Evolutionary conservation across 2,797 vertebrate genomes (phyloP).

Genomic region (Hemitrygon akajei): DNA sequence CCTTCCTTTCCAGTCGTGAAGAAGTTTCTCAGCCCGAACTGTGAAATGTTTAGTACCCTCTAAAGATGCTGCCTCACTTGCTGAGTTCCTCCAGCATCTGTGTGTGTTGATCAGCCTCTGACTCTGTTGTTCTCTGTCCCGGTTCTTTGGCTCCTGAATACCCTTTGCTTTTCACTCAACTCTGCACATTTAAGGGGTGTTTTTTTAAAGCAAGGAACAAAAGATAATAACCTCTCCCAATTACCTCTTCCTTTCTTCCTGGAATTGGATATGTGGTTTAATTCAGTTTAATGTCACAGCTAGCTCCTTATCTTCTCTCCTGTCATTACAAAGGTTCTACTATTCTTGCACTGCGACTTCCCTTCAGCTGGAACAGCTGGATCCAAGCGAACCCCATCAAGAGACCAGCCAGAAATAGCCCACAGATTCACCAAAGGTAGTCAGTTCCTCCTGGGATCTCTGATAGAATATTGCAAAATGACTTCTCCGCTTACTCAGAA

Average conservation of each 20-base stretch:
- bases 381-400: no score
- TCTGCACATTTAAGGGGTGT: no score
- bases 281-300: not conserved
- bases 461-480: not conserved
- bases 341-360: not conserved
- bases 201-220: no score
- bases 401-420: not conserved
- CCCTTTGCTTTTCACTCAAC: not conserved
- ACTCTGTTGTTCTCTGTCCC: not conserved
- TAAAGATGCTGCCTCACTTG: no score
- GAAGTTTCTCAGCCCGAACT: no score
- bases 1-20: no score
- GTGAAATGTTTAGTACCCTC: no score
- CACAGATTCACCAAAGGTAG: not conserved
- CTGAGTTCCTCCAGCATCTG: no score
- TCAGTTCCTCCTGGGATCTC: not conserved
- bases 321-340: not conserved
- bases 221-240: no score
- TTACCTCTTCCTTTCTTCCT: not conserved
- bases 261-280: not conserved
- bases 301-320: not conserved
- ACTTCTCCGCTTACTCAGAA: not conserved
- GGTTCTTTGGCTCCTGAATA: not conserved
- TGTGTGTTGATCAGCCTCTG: not conserved
- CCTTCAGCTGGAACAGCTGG: not conserved